phyloP scores from a whole-genome alignment of 1,140 invertebrate species.

The Heliconius eleuchia region DNA sequence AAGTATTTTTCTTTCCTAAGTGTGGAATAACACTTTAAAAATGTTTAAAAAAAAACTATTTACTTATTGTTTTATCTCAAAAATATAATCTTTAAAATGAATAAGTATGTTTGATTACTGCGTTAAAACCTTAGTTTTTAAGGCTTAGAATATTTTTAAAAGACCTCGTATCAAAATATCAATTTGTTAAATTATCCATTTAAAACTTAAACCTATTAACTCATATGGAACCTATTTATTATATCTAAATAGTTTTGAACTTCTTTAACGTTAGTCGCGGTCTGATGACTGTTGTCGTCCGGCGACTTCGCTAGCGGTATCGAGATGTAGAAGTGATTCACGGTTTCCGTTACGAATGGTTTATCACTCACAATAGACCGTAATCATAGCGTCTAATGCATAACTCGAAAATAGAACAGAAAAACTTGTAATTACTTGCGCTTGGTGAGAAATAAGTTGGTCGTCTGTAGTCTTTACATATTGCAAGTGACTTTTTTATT shows the following conservation, averaged over 20 bases:
- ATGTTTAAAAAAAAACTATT: too few relatives aligned
- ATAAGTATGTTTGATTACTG: too few relatives aligned
- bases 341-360: slow-evolving; percentile 46
- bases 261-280: slow-evolving; percentile 36
- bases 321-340: slow-evolving; percentile 44
- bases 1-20: too few relatives aligned
- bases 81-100: too few relatives aligned
- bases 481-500: not conserved
- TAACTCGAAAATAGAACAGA: slow-evolving; percentile 18
- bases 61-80: too few relatives aligned
- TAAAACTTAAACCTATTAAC: not conserved
- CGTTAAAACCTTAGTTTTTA: too few relatives aligned
- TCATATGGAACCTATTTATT: not conserved
- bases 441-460: not conserved
- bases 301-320: slow-evolving; percentile 47
- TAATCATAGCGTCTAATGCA: slow-evolving; percentile 31
- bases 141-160: too few relatives aligned
- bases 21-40: too few relatives aligned
- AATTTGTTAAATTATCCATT: too few relatives aligned
- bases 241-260: not conserved
- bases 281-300: slow-evolving; percentile 39
- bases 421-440: slow-evolving; percentile 29
- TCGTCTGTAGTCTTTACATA: not conserved
- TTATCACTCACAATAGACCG: slow-evolving; percentile 39
- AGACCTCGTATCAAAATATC: too few relatives aligned